A percentile compares a stretch with the other conserved stretches of the same genome.
Conservation (phyloP, 2,797 vertebrate genomes). For the Miichthys miiuy region DNA sequence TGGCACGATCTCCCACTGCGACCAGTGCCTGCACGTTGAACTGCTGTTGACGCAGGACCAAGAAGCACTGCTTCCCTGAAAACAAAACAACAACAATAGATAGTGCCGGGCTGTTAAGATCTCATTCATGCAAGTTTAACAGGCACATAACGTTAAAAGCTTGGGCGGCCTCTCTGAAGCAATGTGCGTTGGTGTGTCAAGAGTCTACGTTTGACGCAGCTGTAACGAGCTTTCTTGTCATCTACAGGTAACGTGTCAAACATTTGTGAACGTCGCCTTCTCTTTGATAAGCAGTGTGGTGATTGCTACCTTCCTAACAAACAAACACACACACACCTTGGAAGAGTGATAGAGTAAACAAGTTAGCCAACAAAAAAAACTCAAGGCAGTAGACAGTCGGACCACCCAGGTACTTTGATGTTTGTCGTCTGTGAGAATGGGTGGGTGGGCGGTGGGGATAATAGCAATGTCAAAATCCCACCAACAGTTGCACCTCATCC, state of each 20-base stretch:
- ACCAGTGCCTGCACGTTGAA: conserved; percentile 97
- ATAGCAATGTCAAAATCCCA: conserved; percentile 65
- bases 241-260: conserved; percentile 61
- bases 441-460: conserved; percentile 41
- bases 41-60: conserved; percentile 99
- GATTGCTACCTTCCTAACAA: conserved; percentile 71
- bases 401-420: conserved; percentile 81
- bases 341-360: conserved; percentile 69
- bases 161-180: conserved; percentile 21
- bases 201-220: conserved; percentile 16
- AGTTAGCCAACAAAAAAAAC: conserved; percentile 58
- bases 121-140: conserved; percentile 23
- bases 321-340: conserved; percentile 62
- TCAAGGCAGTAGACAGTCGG: conserved; percentile 55
- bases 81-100: conserved; percentile 64
- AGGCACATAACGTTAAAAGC: conserved; percentile 40
- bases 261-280: conserved; percentile 43
- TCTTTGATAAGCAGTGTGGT: conserved; percentile 70
- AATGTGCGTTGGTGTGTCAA: conserved; percentile 16
- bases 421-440: conserved; percentile 56
- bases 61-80: conserved; percentile 98
- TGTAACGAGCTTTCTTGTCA: conserved; percentile 26
- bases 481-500: conserved; percentile 67
- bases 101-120: conserved; percentile 23
- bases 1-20: conserved; percentile 97